phyloP scores from a whole-genome alignment of 1,140 invertebrate species.

The Listronotus bonariensis region DNA sequence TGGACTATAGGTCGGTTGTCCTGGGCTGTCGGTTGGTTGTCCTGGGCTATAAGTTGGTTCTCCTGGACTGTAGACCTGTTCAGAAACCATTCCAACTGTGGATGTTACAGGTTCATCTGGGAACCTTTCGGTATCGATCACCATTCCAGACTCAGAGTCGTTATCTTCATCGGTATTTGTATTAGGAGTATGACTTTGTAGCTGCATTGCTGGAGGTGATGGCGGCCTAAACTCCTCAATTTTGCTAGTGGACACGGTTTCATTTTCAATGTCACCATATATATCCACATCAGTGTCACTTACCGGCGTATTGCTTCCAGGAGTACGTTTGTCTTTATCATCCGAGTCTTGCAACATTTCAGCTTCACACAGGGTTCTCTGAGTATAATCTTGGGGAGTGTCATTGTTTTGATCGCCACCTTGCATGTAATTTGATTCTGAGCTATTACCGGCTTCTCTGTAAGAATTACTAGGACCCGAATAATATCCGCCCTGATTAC shows the following conservation, averaged over 20 bases:
- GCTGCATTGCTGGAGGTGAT: conserved; percentile 52
- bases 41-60: conserved; percentile 18
- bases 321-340: conserved; percentile 21
- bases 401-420: conserved; percentile 35
- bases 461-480: not conserved
- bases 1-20: conserved; percentile 5
- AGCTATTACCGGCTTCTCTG: conserved; percentile 1
- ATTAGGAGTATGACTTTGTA: conserved; percentile 17
- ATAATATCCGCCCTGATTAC: conserved; percentile 17
- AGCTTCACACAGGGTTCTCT: conserved; percentile 41
- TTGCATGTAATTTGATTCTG: not conserved
- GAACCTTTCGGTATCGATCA: conserved; percentile 65
- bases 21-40: conserved; percentile 12
- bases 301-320: conserved; percentile 39
- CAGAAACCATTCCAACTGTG: conserved; percentile 17
- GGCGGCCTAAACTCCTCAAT: conserved; percentile 37
- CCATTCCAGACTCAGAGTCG: conserved; percentile 66
- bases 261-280: conserved; percentile 65
- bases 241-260: conserved; percentile 52
- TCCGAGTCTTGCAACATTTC: conserved; percentile 27
- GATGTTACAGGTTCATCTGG: conserved; percentile 36
- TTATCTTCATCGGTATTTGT: conserved; percentile 56
- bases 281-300: conserved; percentile 58
- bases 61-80: conserved; percentile 3
- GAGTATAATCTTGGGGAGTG: conserved; percentile 49